phyloP scores from a whole-genome alignment of 2,888 invertebrate genomes.

The Noctuana brunneofusca region DNA sequence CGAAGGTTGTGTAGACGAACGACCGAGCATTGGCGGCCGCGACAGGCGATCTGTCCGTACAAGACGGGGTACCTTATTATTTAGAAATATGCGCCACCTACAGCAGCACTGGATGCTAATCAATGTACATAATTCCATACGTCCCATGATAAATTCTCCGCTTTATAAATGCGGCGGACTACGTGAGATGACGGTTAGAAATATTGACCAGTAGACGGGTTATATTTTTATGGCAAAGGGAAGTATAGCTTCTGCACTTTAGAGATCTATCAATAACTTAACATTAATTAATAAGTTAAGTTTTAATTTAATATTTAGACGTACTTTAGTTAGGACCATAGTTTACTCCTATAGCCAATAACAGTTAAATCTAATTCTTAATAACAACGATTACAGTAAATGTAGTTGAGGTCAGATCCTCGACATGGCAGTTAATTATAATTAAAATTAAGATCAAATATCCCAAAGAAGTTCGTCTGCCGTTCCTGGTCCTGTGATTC shows the following conservation, averaged over 20 bases:
- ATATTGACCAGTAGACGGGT: constrained; percentile 4
- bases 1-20: constrained; percentile 45
- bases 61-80: constrained; percentile 30
- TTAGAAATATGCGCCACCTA: constrained; percentile 33
- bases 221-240: neutral
- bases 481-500: neutral
- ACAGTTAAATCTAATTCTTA: too few species aligned
- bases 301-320: too few species aligned
- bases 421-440: too few species aligned
- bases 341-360: too few species aligned
- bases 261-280: too few species aligned
- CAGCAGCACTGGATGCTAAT: constrained; percentile 29
- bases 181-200: constrained; percentile 9
- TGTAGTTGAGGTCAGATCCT: too few species aligned
- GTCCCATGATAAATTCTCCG: constrained; percentile 18
- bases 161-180: constrained; percentile 11
- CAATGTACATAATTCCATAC: constrained; percentile 27
- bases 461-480: neutral
- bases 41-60: constrained; percentile 32
- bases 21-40: constrained; percentile 33
- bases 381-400: too few species aligned
- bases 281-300: too few species aligned
- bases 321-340: too few species aligned
- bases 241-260: neutral
- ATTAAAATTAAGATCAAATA: too few species aligned